Percentiles rank a stretch among this genome's conserved stretches.
These are phyloP conservation scores for Parazoanthus swiftii DNA, from an alignment of 92 coral and sea anemone genomes.

Conservation along the genomic window DNA sequence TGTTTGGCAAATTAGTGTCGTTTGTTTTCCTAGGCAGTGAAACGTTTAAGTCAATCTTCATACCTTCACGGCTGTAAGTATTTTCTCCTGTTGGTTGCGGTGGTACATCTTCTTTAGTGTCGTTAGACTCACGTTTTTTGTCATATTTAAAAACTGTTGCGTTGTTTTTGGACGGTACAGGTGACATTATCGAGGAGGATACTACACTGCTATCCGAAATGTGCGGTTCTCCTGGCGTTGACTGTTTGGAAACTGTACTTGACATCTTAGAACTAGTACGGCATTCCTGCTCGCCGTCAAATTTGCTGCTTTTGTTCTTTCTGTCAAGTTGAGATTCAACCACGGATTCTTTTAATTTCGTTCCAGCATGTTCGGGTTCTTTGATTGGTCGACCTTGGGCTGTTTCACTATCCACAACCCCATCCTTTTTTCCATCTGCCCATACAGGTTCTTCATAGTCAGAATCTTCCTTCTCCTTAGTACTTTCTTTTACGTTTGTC, in stretches of 20 bases:
- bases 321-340: neutral
- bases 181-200: neutral
- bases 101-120: neutral
- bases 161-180: neutral
- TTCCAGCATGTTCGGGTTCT: neutral
- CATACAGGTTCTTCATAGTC: constrained; percentile 2
- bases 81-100: neutral
- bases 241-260: neutral
- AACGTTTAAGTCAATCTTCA: neutral
- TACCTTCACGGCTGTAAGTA: neutral
- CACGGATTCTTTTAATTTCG: neutral
- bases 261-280: neutral
- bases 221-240: neutral
- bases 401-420: neutral
- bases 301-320: neutral
- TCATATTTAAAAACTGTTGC: neutral
- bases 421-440: neutral
- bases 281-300: neutral
- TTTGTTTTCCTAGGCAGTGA: neutral
- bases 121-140: neutral
- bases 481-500: neutral
- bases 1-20: neutral
- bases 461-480: neutral
- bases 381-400: neutral
- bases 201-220: neutral